These are phyloP conservation scores for Champsocephalus esox DNA, from an alignment of 2,797 vertebrate species.

Conservation along the genomic window DNA sequence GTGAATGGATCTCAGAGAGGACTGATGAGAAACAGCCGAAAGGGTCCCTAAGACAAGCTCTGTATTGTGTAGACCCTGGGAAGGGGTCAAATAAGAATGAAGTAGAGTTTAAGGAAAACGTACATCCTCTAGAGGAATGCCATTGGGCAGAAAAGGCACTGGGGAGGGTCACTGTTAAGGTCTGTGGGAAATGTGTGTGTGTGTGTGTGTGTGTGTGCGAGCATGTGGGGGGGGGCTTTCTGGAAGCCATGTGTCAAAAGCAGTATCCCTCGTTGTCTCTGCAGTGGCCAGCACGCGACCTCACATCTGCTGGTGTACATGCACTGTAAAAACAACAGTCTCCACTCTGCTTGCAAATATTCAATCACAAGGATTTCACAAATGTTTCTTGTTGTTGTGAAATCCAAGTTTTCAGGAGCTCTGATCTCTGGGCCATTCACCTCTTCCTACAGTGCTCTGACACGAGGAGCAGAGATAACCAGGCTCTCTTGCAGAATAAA, in stretches of 20 bases:
- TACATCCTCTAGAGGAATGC: constrained; percentile 39
- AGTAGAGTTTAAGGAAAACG: constrained; percentile 32
- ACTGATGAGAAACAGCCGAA: constrained; percentile 29
- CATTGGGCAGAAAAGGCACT: constrained; percentile 32
- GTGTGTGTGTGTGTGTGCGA: constrained; percentile 1
- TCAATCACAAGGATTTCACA: background rate
- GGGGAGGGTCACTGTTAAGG: constrained; percentile 18
- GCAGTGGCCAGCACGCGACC: constrained; percentile 24
- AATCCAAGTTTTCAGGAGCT: background rate
- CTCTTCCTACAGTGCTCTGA: constrained; percentile 16
- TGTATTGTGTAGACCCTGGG: constrained; percentile 51
- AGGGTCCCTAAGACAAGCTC: constrained; percentile 53
- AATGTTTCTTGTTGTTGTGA: constrained; percentile 20
- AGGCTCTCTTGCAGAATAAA: background rate
- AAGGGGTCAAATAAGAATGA: constrained; percentile 24
- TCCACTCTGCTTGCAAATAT: constrained; percentile 6
- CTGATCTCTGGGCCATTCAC: constrained; percentile 41
- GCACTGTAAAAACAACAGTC: background rate
- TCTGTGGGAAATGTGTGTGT: background rate
- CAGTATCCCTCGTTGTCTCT: constrained; percentile 17
- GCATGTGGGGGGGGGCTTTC: constrained; percentile 3
- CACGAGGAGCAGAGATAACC: background rate
- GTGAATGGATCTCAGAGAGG: constrained; percentile 57
- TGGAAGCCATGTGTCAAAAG: constrained; percentile 25
- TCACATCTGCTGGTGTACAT: constrained; percentile 14